Evolutionary conservation across 2,888 invertebrate genomes (phyloP).

Genomic region (Apodemia zela): DNA sequence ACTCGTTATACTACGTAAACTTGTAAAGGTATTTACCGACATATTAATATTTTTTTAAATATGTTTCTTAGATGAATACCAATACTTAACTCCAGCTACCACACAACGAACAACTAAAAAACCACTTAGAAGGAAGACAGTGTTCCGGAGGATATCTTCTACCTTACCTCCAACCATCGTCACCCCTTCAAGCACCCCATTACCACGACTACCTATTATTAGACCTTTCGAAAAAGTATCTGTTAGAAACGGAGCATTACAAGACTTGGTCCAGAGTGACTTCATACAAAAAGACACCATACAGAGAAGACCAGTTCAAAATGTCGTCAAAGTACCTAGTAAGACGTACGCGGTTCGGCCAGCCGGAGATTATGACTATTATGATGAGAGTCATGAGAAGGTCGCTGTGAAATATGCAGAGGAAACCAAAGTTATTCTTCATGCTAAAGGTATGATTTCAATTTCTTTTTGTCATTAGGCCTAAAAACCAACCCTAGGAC

Average conservation of each 20-base stretch:
- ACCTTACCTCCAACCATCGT: conserved; percentile 43
- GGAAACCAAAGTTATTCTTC: conserved; percentile 80
- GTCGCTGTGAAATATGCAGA: conserved; percentile 62
- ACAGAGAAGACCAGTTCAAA: conserved; percentile 22
- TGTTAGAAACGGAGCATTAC: conserved; percentile 20
- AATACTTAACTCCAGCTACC: conserved; percentile 62
- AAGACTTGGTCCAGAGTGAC: conserved; percentile 3
- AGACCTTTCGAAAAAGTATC: conserved; percentile 55
- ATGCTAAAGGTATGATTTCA: conserved; percentile 59
- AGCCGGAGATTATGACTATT: conserved; percentile 83
- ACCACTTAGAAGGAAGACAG: conserved; percentile 51
- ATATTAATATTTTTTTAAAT: background rate
- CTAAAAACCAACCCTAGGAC: too few species aligned
- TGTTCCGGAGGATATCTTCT: conserved; percentile 58
- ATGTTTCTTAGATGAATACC: conserved; percentile 60
- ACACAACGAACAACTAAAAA: conserved; percentile 52
- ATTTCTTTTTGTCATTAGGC: too few species aligned
- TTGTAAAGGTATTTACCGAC: background rate
- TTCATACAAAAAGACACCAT: background rate
- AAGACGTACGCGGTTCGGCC: conserved; percentile 46
- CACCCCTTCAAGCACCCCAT: conserved; percentile 32
- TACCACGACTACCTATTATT: conserved; percentile 33
- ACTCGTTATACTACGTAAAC: background rate
- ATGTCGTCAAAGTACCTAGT: conserved; percentile 35
- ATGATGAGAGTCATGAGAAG: conserved; percentile 83